Percentiles rank a stretch among this genome's conserved stretches.
These are phyloP conservation scores for Gibbula magus DNA, from an alignment of 2,888 invertebrate species.

Conservation along the genomic window DNA sequence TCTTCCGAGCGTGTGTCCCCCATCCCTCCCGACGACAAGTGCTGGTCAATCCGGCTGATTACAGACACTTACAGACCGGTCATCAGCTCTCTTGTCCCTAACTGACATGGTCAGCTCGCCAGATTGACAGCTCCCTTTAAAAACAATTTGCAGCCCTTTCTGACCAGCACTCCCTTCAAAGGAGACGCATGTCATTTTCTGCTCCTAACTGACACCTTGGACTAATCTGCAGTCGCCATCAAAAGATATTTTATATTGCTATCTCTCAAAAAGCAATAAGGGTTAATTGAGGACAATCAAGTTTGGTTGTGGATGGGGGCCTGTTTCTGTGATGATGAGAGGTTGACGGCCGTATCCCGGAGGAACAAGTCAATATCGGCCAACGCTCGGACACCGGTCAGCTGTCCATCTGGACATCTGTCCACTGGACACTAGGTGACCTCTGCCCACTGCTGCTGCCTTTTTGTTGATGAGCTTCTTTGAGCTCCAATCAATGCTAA, in stretches of 20 bases:
- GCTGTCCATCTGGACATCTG: constrained; percentile 14
- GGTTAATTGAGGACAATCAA: constrained; percentile 23
- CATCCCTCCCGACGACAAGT: background rate
- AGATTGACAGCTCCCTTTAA: background rate
- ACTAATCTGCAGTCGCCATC: background rate
- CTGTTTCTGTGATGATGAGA: constrained; percentile 8
- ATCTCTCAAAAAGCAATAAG: constrained; percentile 20
- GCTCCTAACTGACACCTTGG: constrained; percentile 7
- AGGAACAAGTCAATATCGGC: constrained; percentile 5
- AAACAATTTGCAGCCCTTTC: constrained; percentile 17
- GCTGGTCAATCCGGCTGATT: background rate
- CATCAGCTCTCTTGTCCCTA: constrained; percentile 4
- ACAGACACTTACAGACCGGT: background rate
- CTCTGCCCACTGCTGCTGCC: background rate
- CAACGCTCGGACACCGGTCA: background rate
- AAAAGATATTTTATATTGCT: constrained; percentile 18
- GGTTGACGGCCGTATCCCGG: background rate
- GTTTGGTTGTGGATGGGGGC: constrained; percentile 5
- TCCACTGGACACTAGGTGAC: constrained; percentile 2
- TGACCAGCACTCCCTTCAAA: background rate
- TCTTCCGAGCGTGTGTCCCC: background rate
- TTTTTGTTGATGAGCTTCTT: constrained; percentile 18
- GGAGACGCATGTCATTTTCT: constrained; percentile 5
- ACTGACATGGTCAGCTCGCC: constrained; percentile 6
- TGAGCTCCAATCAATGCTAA: constrained; percentile 12